These are phyloP conservation scores for Belonocnema kinseyi DNA, from an alignment of 1,140 invertebrate genomes.

Conservation along the genomic window DNA sequence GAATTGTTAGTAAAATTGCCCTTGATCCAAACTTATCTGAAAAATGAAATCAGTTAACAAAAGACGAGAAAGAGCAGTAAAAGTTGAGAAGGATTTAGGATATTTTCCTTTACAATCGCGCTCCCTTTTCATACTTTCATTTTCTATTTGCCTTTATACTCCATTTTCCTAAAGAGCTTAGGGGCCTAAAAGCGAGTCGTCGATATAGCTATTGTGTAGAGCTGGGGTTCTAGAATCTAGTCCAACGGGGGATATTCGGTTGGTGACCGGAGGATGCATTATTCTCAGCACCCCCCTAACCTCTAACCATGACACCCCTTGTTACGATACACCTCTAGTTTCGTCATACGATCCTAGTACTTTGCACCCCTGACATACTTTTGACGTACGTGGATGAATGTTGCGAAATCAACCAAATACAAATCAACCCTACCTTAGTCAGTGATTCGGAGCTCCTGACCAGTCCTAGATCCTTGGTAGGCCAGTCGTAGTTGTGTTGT, in stretches of 20 bases:
- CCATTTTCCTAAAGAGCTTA: constrained; percentile 4
- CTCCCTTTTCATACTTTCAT: not conserved
- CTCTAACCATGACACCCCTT: constrained; percentile 40
- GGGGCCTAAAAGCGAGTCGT: not conserved
- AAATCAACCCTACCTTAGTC: constrained; percentile 33
- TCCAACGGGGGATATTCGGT: constrained; percentile 3
- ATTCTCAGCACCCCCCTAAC: constrained; percentile 14
- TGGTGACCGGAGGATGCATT: not conserved
- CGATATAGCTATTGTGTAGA: constrained; percentile 7
- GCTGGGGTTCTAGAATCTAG: not conserved
- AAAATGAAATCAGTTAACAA: too few relatives aligned
- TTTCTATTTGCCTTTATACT: not conserved
- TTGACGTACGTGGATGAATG: constrained; percentile 35
- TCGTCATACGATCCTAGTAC: constrained; percentile 54
- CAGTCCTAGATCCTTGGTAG: constrained; percentile 64
- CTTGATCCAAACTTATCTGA: too few relatives aligned
- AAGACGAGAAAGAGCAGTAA: too few relatives aligned
- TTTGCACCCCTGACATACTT: constrained; percentile 54
- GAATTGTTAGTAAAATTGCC: too few relatives aligned
- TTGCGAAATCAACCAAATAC: constrained; percentile 48
- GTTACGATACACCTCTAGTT: constrained; percentile 45
- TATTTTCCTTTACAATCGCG: not conserved
- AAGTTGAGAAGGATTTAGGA: too few relatives aligned
- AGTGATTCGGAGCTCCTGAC: constrained; percentile 49
- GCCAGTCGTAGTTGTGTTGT: constrained; percentile 64